These are phyloP conservation scores for Palloptera scutellata DNA, from an alignment of 2,888 invertebrate species.

Conservation along the genomic window DNA sequence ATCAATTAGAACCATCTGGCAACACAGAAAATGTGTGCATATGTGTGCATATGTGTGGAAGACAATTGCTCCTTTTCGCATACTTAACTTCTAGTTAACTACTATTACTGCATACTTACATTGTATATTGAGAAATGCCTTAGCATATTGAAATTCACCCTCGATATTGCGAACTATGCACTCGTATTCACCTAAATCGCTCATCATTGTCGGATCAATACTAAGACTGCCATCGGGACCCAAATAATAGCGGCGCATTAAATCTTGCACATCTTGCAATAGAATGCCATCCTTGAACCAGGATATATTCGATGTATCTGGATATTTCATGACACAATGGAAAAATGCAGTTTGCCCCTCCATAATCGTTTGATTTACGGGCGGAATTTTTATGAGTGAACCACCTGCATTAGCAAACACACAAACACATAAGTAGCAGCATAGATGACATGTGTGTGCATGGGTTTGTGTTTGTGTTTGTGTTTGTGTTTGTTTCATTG, in stretches of 20 bases:
- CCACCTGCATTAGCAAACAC: constrained; percentile 71
- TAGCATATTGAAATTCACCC: constrained; percentile 80
- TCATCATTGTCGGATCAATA: constrained; percentile 79
- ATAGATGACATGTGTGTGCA: not conserved
- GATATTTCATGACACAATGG: constrained; percentile 81
- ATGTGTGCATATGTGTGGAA: no score
- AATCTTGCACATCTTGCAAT: constrained; percentile 70
- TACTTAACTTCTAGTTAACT: no score
- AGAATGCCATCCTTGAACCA: constrained; percentile 75
- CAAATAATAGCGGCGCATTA: constrained; percentile 70
- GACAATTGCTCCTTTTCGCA: no score
- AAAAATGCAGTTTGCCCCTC: constrained; percentile 85
- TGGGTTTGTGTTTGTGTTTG: not conserved
- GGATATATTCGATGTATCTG: constrained; percentile 68
- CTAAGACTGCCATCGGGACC: constrained; percentile 82
- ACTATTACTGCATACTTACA: constrained; percentile 71
- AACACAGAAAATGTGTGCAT: no score
- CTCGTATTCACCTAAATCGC: constrained; percentile 87
- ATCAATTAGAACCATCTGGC: no score
- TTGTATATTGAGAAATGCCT: constrained; percentile 89
- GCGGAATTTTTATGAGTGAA: constrained; percentile 85
- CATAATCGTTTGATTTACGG: constrained; percentile 85
- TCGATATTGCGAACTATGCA: constrained; percentile 80
- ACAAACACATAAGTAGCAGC: not conserved
- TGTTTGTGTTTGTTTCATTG: not conserved